Conservation (phyloP, 2,113 vertebrate genomes). For the Catharus minimus region DNA sequence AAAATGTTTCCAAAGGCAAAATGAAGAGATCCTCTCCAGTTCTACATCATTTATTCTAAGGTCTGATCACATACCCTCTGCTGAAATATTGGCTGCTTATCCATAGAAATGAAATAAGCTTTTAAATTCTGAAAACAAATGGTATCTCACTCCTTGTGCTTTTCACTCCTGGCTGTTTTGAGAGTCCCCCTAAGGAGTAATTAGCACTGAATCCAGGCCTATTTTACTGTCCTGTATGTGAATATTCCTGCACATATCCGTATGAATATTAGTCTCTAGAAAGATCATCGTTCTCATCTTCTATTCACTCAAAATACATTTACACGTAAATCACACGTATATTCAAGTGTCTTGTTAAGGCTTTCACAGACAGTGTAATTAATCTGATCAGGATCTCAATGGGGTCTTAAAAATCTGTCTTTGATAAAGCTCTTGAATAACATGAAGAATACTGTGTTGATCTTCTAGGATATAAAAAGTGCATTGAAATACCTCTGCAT, state of each 20-base stretch:
- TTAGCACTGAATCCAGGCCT: slow-evolving; percentile 31
- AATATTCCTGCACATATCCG: slow-evolving; percentile 42
- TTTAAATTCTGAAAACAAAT: slow-evolving; percentile 33
- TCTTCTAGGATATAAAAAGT: neutral
- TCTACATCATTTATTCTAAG: neutral
- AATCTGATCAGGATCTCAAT: neutral
- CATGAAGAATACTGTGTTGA: neutral
- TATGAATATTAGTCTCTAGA: slow-evolving; percentile 2
- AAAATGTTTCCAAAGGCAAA: slow-evolving; percentile 23
- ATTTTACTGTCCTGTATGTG: slow-evolving; percentile 8
- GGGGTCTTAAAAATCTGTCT: slow-evolving; percentile 1
- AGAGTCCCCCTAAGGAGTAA: slow-evolving; percentile 33
- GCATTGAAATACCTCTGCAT: slow-evolving; percentile 23
- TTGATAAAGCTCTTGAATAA: neutral
- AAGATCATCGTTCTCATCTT: slow-evolving; percentile 54
- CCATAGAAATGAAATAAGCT: slow-evolving; percentile 1
- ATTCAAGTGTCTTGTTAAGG: slow-evolving; percentile 3
- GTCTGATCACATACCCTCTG: neutral
- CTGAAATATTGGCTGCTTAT: slow-evolving; percentile 26
- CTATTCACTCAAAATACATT: slow-evolving; percentile 47
- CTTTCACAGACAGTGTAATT: neutral
- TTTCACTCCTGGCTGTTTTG: slow-evolving; percentile 2
- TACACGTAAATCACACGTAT: neutral
- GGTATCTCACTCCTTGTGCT: slow-evolving; percentile 26
- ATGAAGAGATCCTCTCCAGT: neutral